Conservation (phyloP, 2,888 invertebrate genomes). For the Panzeria rudis region DNA sequence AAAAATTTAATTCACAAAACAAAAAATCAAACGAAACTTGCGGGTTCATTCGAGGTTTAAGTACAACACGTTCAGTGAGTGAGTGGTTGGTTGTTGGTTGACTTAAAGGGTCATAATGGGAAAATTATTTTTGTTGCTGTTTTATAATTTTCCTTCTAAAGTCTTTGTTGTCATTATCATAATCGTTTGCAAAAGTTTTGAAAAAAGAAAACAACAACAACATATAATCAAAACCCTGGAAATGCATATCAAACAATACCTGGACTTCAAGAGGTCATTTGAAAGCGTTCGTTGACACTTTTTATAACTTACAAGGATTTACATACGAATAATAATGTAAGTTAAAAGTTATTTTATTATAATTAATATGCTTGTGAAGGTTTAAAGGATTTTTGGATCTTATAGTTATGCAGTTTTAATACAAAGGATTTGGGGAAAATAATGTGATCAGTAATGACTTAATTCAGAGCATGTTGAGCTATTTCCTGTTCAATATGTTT, state of each 20-base stretch:
- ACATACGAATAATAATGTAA: background rate
- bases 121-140: constrained; percentile 17
- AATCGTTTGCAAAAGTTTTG: background rate
- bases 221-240: background rate
- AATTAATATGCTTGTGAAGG: background rate
- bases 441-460: too few relatives aligned
- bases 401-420: too few relatives aligned
- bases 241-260: background rate
- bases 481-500: too few relatives aligned
- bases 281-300: constrained; percentile 45
- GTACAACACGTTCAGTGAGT: constrained; percentile 20
- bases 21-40: background rate
- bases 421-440: too few relatives aligned
- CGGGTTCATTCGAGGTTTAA: constrained; percentile 59
- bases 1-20: constrained; percentile 25
- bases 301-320: background rate
- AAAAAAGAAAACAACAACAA: background rate
- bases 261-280: background rate
- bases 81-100: constrained; percentile 32
- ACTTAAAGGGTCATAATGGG: constrained; percentile 43
- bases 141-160: constrained; percentile 15
- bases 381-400: too few relatives aligned
- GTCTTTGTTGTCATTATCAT: constrained; percentile 13
- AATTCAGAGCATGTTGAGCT: too few relatives aligned
- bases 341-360: background rate